phyloP scores from a whole-genome alignment of 2,113 vertebrate species.

The Formicarius rufipectus region DNA sequence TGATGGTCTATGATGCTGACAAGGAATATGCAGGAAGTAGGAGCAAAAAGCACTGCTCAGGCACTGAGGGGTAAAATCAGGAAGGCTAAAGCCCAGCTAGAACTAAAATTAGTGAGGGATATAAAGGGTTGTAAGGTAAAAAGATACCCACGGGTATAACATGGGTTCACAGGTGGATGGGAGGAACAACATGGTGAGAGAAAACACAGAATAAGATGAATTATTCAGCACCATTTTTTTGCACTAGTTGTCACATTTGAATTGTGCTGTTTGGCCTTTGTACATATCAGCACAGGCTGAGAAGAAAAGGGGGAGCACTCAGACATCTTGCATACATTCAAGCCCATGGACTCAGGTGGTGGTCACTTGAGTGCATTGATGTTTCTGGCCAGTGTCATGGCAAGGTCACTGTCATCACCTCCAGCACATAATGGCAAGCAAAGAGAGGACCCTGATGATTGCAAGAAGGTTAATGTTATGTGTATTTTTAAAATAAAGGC shows the following conservation, averaged over 20 bases:
- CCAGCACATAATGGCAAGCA: not conserved
- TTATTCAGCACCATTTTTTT: not conserved
- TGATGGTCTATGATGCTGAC: not conserved
- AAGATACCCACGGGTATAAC: not conserved
- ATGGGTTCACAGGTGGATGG: not conserved
- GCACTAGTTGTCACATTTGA: not conserved
- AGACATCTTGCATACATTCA: rapidly evolving
- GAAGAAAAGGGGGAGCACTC: not conserved
- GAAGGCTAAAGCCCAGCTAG: not conserved
- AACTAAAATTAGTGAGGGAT: not conserved
- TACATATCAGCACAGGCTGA: rapidly evolving
- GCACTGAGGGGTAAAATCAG: not conserved
- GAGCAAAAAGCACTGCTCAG: not conserved
- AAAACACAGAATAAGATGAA: not conserved
- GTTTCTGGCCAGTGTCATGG: not conserved
- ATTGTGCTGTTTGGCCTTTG: rapidly evolving
- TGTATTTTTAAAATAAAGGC: not conserved
- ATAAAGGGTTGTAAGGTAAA: not conserved
- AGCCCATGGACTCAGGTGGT: not conserved
- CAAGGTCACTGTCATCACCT: not conserved
- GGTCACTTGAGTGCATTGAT: rapidly evolving
- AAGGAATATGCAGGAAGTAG: not conserved
- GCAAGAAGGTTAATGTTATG: not conserved
- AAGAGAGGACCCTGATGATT: not conserved
- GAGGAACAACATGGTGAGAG: not conserved